Base-by-base conservation (phyloP, 2,888 invertebrate species). In the Zaprionus lineosus region DNA sequence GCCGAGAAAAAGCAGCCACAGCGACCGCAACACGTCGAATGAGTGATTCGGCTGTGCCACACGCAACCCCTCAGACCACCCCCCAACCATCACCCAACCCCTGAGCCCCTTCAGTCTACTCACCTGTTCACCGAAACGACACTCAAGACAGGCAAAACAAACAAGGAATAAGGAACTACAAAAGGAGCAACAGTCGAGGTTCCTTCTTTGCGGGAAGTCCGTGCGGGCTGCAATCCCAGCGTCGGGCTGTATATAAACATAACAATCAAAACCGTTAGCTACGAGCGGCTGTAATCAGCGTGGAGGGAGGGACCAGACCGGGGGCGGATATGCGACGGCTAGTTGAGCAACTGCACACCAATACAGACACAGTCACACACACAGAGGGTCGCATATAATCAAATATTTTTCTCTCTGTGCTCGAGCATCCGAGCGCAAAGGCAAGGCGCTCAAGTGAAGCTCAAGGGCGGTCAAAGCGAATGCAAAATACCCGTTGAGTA, bases 201-300 rank as follows among this genome's bases (percentile, higher is more conserved):
- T n/a, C n/a, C n/a, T n/a, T n/a, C 29, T 40, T 44, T 26, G 52
- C 48, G 55, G 31, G n/a, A n/a, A n/a, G n/a, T n/a, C n/a, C n/a
- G 43, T 40, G 52, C 64, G n/a, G n/a, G 44, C 72, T 61, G 84
- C 75, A 85, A 83, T 71, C 68, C 60, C 68, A 62, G 72, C 59
- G 46, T 51, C 53, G 56, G 74, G 72, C 71, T 76, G 8, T 24
- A 71, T 56, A 60, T 73, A 61, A 51, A 60, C 68, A 68, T 67
- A 79, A 79, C 76, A 78, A 78, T 78, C 85, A 74, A 70, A 82
- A 64, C 67, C 83, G 85, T 84, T 82, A 74, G 85, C 62, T 74
- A 58, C 65, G 57, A 56, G 51, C 61, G 51, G 48, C 39, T 37
- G 9, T 12, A 28, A 24, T 31, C 43, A 46, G 34, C 12, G 14